Evolutionary conservation across 1,140 invertebrate species (phyloP).

Genomic region (Meloidogyne chitwoodi): DNA sequence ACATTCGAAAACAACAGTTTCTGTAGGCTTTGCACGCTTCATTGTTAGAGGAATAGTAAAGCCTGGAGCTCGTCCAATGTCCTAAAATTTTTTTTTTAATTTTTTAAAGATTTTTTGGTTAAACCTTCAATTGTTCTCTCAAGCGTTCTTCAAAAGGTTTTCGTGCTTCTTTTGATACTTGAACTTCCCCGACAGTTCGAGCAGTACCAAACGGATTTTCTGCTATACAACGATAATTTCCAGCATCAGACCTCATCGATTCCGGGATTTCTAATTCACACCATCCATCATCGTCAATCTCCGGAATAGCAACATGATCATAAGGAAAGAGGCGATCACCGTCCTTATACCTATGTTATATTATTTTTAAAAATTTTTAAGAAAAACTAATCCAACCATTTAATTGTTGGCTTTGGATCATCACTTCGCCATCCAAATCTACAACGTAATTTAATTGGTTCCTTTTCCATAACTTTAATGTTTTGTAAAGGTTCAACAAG

Average conservation of each 20-base stretch:
- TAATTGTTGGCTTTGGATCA: conserved; percentile 74
- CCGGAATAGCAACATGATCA: conserved; percentile 27
- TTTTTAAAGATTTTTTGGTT: background rate
- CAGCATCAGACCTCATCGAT: conserved; percentile 71
- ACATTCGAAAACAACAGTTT: conserved; percentile 58
- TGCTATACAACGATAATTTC: conserved; percentile 69
- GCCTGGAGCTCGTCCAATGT: conserved; percentile 51
- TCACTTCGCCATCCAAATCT: conserved; percentile 70
- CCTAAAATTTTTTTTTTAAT: background rate
- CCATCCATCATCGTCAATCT: conserved; percentile 66
- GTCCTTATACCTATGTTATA: conserved; percentile 50
- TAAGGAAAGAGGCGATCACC: conserved; percentile 57
- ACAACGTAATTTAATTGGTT: conserved; percentile 74
- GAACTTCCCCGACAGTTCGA: conserved; percentile 52
- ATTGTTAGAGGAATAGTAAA: conserved; percentile 55
- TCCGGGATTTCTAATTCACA: conserved; percentile 75
- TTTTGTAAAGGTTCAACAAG: conserved; percentile 55
- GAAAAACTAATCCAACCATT: conserved; percentile 52
- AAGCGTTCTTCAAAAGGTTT: background rate
- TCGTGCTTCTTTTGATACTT: background rate
- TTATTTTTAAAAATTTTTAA: background rate
- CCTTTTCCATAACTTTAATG: conserved; percentile 67
- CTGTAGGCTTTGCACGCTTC: conserved; percentile 48
- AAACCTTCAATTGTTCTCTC: background rate
- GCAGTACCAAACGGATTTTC: conserved; percentile 55